Percentiles rank a stretch among this genome's conserved stretches.
Conservation (phyloP, 1,140 invertebrate species). For the Zelostemma sp. region DNA sequence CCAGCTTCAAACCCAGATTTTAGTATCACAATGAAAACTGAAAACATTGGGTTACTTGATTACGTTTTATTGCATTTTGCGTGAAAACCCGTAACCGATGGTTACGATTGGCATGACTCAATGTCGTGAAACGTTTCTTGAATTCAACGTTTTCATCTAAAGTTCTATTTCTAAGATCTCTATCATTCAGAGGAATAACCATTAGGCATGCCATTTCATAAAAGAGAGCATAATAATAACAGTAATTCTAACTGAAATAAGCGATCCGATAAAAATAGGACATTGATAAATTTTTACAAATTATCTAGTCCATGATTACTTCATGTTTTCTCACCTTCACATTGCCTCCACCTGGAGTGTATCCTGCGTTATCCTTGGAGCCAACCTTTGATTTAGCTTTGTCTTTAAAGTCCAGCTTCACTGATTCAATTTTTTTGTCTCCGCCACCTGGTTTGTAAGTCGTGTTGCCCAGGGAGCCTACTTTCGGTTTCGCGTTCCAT, state of each 20-base stretch:
- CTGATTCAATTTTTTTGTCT: slow-evolving; percentile 90
- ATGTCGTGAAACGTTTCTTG: too few relatives aligned
- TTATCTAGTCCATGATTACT: not conserved
- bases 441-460: slow-evolving; percentile 92
- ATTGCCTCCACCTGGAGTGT: slow-evolving; percentile 88
- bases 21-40: too few relatives aligned
- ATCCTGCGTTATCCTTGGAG: slow-evolving; percentile 92
- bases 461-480: slow-evolving; percentile 95
- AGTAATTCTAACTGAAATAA: not conserved
- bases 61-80: too few relatives aligned
- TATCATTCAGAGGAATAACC: not conserved
- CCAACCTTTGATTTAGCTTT: slow-evolving; percentile 93
- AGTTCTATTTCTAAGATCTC: too few relatives aligned
- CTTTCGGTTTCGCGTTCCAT: slow-evolving; percentile 94
- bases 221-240: not conserved
- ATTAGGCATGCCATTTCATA: slow-evolving; percentile 2
- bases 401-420: slow-evolving; percentile 92
- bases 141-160: too few relatives aligned
- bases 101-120: too few relatives aligned
- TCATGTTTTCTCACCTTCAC: slow-evolving; percentile 80
- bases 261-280: not conserved
- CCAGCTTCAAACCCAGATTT: too few relatives aligned
- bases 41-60: too few relatives aligned
- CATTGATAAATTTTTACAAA: not conserved
- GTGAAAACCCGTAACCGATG: too few relatives aligned